Evolutionary conservation across 1,140 invertebrate genomes (phyloP).

Genomic region (Leptinotarsa lineolata): DNA sequence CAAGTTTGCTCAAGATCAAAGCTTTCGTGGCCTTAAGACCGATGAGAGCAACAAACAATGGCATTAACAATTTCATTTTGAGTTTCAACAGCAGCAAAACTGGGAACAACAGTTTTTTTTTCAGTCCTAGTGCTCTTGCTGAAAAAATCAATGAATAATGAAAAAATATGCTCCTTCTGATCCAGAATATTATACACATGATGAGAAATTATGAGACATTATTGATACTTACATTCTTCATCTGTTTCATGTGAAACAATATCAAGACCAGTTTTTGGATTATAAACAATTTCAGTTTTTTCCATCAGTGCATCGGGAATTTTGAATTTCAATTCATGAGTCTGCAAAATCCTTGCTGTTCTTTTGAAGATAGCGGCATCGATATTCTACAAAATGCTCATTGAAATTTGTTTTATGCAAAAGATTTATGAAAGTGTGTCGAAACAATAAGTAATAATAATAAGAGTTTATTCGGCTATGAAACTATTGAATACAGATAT

Average conservation of each 20-base stretch:
- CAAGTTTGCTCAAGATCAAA: conserved; percentile 78
- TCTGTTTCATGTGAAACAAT: conserved; percentile 60
- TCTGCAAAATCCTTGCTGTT: conserved; percentile 68
- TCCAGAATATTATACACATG: no score
- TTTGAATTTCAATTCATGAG: conserved; percentile 70
- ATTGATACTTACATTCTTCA: conserved; percentile 56
- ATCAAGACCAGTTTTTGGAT: conserved; percentile 69
- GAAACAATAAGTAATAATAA: no score
- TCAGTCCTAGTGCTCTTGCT: conserved; percentile 56
- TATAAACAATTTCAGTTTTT: conserved; percentile 68
- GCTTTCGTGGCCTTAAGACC: conserved; percentile 82
- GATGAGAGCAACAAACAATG: conserved; percentile 76
- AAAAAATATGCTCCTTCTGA: not conserved
- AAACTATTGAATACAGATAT: no score
- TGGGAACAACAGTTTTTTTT: conserved; percentile 81
- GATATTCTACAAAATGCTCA: conserved; percentile 61
- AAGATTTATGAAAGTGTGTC: no score
- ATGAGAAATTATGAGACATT: not conserved
- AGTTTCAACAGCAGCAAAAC: conserved; percentile 77
- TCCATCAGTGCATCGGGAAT: conserved; percentile 75
- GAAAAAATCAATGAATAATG: not conserved
- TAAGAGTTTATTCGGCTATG: no score
- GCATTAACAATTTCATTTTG: conserved; percentile 82
- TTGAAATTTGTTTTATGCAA: no score
- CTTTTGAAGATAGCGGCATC: conserved; percentile 76